Percentiles rank a stretch among this genome's conserved stretches.
Evolutionary conservation across 2,888 invertebrate species (phyloP).

Genomic region (Netelia fuscicornis): DNA sequence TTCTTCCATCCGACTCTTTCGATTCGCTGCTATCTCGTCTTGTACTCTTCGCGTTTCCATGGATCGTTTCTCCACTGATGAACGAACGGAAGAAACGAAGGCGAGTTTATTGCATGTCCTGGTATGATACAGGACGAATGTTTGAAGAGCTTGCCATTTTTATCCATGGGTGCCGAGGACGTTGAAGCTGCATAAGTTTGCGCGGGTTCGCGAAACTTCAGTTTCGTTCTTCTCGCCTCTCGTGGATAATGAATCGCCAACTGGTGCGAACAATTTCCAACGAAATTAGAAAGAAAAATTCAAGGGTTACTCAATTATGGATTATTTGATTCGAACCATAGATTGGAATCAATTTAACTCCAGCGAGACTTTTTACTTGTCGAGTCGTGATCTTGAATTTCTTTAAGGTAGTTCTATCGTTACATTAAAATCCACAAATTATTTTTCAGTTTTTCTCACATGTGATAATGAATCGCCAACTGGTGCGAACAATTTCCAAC

Average conservation of each 20-base stretch:
- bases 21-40: conserved; percentile 26
- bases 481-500: conserved; percentile 3
- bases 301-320: too few species aligned
- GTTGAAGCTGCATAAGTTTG: background rate
- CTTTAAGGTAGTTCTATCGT: too few species aligned
- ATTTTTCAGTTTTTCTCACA: too few species aligned
- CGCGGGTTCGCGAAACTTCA: conserved; percentile 38
- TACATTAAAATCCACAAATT: too few species aligned
- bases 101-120: background rate
- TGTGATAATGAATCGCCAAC: conserved; percentile 54
- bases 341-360: too few species aligned
- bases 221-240: conserved; percentile 34
- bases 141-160: conserved; percentile 15
- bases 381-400: too few species aligned
- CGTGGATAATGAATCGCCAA: conserved; percentile 54
- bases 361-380: too few species aligned
- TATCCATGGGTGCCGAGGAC: conserved; percentile 25
- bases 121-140: background rate
- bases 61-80: conserved; percentile 17
- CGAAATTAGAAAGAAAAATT: too few species aligned
- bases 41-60: conserved; percentile 9
- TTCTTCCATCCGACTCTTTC: background rate
- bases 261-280: conserved; percentile 18
- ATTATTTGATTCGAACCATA: too few species aligned
- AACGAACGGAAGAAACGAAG: background rate